Conservation (phyloP, 2,888 invertebrate genomes). For the Rhagium mordax region DNA sequence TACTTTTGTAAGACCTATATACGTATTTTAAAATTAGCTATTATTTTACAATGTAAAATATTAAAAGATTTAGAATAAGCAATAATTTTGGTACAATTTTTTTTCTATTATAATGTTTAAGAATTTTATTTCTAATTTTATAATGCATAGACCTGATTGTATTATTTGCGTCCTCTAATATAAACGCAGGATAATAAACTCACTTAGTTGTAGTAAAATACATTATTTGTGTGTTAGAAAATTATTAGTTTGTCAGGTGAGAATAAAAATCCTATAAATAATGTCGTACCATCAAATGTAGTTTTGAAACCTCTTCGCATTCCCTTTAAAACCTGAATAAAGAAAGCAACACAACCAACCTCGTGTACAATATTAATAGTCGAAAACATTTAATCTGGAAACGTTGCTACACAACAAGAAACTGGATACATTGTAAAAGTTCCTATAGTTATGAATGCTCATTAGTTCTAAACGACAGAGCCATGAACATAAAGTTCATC, state of each 20-base stretch:
- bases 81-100: no score
- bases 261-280: not conserved
- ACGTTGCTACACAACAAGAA: constrained; percentile 32
- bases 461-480: constrained; percentile 41
- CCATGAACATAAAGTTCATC: constrained; percentile 39
- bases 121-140: no score
- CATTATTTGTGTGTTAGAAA: not conserved
- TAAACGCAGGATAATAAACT: no score
- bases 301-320: constrained; percentile 8
- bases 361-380: constrained; percentile 20
- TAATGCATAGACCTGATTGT: no score
- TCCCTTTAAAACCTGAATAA: not conserved
- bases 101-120: no score
- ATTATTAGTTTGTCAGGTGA: not conserved
- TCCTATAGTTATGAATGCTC: constrained; percentile 36
- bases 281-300: not conserved
- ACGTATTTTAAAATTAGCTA: no score
- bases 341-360: constrained; percentile 8
- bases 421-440: constrained; percentile 39
- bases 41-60: no score
- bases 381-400: constrained; percentile 29
- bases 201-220: no score
- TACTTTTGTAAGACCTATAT: no score
- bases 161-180: no score
- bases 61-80: no score